Base-by-base conservation (phyloP, 2,797 vertebrate genomes). In the Cryptoblepharus egeriae region DNA sequence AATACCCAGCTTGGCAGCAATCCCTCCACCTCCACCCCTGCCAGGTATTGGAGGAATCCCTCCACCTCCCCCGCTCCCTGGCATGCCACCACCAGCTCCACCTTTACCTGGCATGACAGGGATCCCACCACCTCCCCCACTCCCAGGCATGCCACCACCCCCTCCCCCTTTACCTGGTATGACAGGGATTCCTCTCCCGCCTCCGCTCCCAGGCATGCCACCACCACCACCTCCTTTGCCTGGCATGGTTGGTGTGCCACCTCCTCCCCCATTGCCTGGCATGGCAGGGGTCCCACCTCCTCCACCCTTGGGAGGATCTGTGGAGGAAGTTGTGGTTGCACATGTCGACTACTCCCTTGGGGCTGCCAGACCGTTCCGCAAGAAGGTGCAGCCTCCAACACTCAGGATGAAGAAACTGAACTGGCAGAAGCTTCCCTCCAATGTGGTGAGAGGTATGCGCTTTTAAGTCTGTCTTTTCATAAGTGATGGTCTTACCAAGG, bases 381-480 rank as follows among this genome's bases (percentile, higher is more conserved):
- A 94, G 86, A 72, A 90, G 0, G 89, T 93, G 82, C 96, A 96
- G 71, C 96, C 92, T 0, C 98, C 99, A 57, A 96, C 97, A 0
- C 82, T 98, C 87, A 96, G 98, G 91, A 99, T 99, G 98, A 99
- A 99, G 90, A 99, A 99, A 85, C 96, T 99, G 52, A 99, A 99
- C 94, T 99, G 99, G 99, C 98, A 99, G 95, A 99, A 99, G 89
- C 94, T 99, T 42, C 96, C 97, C 0, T 93, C 96, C 82, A 97
- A 94, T 0, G 83, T 96, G 9, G 96, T 97, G 26, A 96, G 95
- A 81, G 98, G 99, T 99, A 90, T 91, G 96, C 90, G 20, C 16
- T 67, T 57, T 58, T 84, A 49, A 3, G 24, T 4, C n/a, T 10
- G 13, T 5, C 12, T 18, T 24, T 5, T n/a, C 49, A 35, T 52